Percentiles rank a stretch among this genome's conserved stretches.
Evolutionary conservation across 2,888 invertebrate genomes (phyloP).

Genomic region (Cryptus armator): DNA sequence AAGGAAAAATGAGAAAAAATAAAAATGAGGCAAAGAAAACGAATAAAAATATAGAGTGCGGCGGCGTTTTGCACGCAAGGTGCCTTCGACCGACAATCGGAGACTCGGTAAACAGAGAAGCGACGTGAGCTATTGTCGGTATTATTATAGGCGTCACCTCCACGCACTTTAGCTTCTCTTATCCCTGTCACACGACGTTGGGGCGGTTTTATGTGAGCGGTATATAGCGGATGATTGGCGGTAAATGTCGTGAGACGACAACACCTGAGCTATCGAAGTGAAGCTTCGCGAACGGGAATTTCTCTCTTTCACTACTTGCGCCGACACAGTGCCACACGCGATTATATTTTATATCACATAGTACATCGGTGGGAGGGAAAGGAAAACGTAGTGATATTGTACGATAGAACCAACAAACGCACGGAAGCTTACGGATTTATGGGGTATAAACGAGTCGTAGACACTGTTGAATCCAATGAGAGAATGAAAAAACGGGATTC

Average conservation of each 20-base stretch:
- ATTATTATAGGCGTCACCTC: neutral
- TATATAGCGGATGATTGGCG: constrained; percentile 56
- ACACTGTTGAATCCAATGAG: too few relatives aligned
- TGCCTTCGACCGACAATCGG: constrained; percentile 35
- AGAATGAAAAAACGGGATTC: too few relatives aligned
- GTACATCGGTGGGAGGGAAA: neutral
- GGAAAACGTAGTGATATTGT: neutral
- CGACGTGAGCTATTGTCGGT: neutral
- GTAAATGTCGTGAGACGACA: constrained; percentile 57
- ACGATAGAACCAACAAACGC: constrained; percentile 33
- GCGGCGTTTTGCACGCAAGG: neutral
- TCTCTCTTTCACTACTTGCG: constrained; percentile 9
- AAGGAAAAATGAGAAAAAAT: neutral
- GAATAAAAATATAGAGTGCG: neutral
- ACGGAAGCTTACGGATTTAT: constrained; percentile 18
- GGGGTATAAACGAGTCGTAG: neutral
- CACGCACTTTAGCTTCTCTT: constrained; percentile 39
- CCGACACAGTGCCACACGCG: constrained; percentile 17
- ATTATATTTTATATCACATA: constrained; percentile 39
- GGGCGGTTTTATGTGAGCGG: constrained; percentile 11
- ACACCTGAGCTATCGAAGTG: constrained; percentile 30
- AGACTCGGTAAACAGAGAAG: constrained; percentile 34
- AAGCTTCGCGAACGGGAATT: neutral
- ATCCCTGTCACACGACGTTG: constrained; percentile 12
- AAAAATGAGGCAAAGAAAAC: neutral